Percentiles rank a stretch among this genome's conserved stretches.
These are phyloP conservation scores for Plutomurus gul DNA, from an alignment of 1,140 invertebrate species.

Conservation along the genomic window DNA sequence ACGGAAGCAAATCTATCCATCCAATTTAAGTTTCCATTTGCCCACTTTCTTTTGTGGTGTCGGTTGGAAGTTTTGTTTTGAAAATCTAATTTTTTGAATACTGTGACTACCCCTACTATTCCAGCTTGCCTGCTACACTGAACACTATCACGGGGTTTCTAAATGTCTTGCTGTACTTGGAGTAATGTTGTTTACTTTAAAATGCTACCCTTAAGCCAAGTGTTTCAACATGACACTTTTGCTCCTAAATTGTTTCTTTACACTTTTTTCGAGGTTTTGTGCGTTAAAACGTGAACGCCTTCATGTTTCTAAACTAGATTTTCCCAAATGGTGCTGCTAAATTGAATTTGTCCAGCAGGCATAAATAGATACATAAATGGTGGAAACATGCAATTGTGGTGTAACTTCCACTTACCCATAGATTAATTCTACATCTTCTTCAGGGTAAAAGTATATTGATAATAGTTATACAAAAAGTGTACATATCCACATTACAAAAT, in stretches of 20 bases:
- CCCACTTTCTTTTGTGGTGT: too few relatives aligned
- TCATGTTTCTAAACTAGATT: neutral
- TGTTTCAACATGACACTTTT: constrained; percentile 22
- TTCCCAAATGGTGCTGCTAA: neutral
- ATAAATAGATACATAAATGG: neutral
- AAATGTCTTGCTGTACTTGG: neutral
- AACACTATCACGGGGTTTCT: too few relatives aligned
- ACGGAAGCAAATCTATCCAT: too few relatives aligned
- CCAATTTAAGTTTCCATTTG: too few relatives aligned
- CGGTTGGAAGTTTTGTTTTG: too few relatives aligned
- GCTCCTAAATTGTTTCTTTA: too few relatives aligned
- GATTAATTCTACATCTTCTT: neutral
- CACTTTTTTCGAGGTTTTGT: neutral
- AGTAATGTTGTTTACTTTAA: neutral
- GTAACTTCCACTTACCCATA: neutral
- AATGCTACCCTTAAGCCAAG: neutral
- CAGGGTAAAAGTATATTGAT: neutral
- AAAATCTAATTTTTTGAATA: too few relatives aligned
- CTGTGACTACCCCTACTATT: too few relatives aligned
- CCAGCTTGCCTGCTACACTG: too few relatives aligned
- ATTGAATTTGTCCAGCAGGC: neutral
- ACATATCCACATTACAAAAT: too few relatives aligned
- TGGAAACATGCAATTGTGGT: neutral
- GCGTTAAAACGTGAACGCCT: neutral
- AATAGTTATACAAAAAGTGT: too few relatives aligned